A percentile compares a stretch with the other conserved stretches of the same genome.
These are phyloP conservation scores for Hemichromis elongatus DNA, from an alignment of 2,113 vertebrate genomes.

Conservation along the genomic window DNA sequence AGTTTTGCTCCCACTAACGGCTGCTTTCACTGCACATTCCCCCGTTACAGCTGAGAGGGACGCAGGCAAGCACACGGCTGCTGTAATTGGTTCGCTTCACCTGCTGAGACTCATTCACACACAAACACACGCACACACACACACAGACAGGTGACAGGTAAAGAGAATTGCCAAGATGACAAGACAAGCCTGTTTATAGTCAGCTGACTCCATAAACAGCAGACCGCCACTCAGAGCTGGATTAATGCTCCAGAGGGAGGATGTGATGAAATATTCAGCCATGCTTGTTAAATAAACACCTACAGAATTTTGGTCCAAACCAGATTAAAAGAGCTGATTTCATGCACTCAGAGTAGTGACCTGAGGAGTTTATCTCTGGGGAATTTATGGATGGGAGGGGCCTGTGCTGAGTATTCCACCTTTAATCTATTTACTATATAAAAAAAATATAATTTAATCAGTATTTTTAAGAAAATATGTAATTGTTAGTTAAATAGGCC, in stretches of 20 bases:
- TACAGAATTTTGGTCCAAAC: background rate
- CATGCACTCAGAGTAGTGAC: background rate
- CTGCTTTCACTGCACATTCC: constrained; percentile 31
- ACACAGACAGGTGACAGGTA: background rate
- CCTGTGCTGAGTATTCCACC: background rate
- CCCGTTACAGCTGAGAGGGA: background rate
- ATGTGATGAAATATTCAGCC: constrained; percentile 4
- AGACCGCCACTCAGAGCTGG: background rate
- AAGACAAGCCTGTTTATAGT: background rate
- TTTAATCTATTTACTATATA: background rate
- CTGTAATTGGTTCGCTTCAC: constrained; percentile 9
- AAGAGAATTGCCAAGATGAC: constrained; percentile 2
- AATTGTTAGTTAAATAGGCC: background rate
- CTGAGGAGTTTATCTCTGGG: background rate
- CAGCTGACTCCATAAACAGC: background rate
- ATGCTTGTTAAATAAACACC: background rate
- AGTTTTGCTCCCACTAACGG: constrained; percentile 21
- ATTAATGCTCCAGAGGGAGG: background rate
- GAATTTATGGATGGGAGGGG: background rate
- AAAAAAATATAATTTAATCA: background rate
- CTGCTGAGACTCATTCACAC: background rate
- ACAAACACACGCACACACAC: background rate
- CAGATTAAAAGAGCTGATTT: background rate
- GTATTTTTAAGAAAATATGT: rapidly evolving
- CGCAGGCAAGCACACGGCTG: background rate